These are phyloP conservation scores for Gryllus longicercus DNA, from an alignment of 2,888 invertebrate genomes.

Conservation along the genomic window DNA sequence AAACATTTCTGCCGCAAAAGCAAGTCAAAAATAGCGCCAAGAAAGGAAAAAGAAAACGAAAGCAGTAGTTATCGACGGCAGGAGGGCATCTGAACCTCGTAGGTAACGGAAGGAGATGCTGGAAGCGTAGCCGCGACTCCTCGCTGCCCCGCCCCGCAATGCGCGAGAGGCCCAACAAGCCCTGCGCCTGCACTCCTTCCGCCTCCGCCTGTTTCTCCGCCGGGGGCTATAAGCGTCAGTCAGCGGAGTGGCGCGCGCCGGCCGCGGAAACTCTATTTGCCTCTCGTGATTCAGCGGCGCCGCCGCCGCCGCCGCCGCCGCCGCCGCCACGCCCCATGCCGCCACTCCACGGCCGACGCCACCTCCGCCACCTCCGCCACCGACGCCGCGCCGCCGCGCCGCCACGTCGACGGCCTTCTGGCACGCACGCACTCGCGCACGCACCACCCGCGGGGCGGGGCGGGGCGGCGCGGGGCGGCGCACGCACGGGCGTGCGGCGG, in stretches of 20 bases:
- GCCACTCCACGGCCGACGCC: not conserved
- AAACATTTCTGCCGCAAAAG: no score
- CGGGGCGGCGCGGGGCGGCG: not conserved
- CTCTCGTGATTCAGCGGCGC: not conserved
- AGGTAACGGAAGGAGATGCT: no score
- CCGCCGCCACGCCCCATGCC: not conserved
- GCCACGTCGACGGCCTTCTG: not conserved
- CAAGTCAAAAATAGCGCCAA: no score
- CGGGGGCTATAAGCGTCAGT: slow-evolving; percentile 3
- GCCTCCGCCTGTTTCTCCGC: not conserved
- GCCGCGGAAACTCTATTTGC: not conserved
- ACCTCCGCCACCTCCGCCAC: not conserved
- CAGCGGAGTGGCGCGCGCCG: not conserved
- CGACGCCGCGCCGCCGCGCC: no score
- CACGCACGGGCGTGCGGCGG: not conserved
- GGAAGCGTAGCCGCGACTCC: no score
- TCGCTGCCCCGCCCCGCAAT: no score
- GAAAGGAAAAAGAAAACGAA: no score
- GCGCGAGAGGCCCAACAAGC: no score
- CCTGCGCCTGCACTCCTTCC: no score
- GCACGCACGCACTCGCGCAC: slow-evolving; percentile 2
- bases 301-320: not conserved
- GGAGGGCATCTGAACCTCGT: no score
- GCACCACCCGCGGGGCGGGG: not conserved
- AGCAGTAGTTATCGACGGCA: no score